Conservation (phyloP, 1,140 invertebrate genomes). For the Drosophila setifemur region DNA sequence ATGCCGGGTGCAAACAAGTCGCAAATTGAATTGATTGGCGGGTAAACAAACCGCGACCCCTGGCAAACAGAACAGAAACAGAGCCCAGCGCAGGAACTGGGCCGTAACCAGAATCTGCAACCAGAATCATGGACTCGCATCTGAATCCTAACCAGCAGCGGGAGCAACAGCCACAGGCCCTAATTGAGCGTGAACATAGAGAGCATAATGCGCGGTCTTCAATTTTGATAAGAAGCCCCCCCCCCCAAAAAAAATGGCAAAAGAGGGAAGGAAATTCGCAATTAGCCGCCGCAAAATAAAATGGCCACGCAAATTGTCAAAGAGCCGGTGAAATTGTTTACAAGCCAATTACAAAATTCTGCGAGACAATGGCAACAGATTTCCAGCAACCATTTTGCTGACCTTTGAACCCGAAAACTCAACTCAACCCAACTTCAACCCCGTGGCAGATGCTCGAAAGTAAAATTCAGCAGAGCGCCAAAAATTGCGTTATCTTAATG, state of each 20-base stretch:
- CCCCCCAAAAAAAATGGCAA: too few species aligned
- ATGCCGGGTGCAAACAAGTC: slow-evolving; percentile 47
- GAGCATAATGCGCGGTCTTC: slow-evolving; percentile 39
- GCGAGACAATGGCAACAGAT: slow-evolving; percentile 66
- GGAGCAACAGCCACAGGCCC: slow-evolving; percentile 31
- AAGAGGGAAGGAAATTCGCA: slow-evolving; percentile 45
- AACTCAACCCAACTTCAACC: neutral
- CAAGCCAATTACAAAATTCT: slow-evolving; percentile 66
- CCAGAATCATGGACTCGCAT: slow-evolving; percentile 13
- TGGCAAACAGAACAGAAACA: slow-evolving; percentile 22
- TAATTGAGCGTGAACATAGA: slow-evolving; percentile 65
- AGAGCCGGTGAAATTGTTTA: slow-evolving; percentile 71
- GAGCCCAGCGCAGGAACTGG: neutral
- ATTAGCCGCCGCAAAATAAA: slow-evolving; percentile 58
- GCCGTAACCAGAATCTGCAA: slow-evolving; percentile 10
- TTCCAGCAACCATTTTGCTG: slow-evolving; percentile 41
- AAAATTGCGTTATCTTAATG: slow-evolving; percentile 81
- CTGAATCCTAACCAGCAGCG: neutral
- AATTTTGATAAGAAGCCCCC: slow-evolving; percentile 56
- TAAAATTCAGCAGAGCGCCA: slow-evolving; percentile 65
- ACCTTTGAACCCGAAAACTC: slow-evolving; percentile 52
- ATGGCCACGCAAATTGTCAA: slow-evolving; percentile 64
- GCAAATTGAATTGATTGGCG: slow-evolving; percentile 63
- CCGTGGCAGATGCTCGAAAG: slow-evolving; percentile 49
- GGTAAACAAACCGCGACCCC: slow-evolving; percentile 38